Percentiles rank a stretch among this genome's conserved stretches.
phyloP scores from a whole-genome alignment of 2,113 vertebrate genomes.

The Hemibagrus wyckioides region DNA sequence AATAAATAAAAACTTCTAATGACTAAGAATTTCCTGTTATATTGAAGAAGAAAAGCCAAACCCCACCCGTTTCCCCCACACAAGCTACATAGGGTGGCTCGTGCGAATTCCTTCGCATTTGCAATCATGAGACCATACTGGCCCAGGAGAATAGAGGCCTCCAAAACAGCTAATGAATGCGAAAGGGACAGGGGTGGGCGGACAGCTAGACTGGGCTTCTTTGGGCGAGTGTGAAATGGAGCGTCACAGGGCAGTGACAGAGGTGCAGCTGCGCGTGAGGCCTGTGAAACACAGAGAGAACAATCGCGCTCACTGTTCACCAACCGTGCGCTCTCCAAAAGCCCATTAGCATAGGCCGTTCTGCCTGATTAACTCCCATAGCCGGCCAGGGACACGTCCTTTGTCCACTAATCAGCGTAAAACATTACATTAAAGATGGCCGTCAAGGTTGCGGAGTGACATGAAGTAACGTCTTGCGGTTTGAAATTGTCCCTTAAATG shows the following conservation, averaged over 20 bases:
- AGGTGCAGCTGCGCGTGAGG: constrained; percentile 78
- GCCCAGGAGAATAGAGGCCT: constrained; percentile 20
- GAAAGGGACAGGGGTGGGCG: constrained; percentile 31
- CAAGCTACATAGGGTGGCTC: background rate
- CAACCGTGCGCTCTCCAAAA: constrained; percentile 72
- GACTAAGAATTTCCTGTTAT: background rate
- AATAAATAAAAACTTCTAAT: too few relatives aligned
- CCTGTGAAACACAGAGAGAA: constrained; percentile 76
- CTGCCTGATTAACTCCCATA: constrained; percentile 82
- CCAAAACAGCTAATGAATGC: constrained; percentile 34
- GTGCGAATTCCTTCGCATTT: constrained; percentile 17
- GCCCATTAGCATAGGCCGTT: constrained; percentile 84
- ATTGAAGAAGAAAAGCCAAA: background rate
- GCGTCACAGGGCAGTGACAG: constrained; percentile 49
- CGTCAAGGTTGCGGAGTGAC: background rate
- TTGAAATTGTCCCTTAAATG: background rate
- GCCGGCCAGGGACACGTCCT: constrained; percentile 67
- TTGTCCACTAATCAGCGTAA: constrained; percentile 81
- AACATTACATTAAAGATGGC: constrained; percentile 56
- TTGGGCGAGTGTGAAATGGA: constrained; percentile 41
- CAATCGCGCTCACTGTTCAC: constrained; percentile 82
- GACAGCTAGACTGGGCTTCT: constrained; percentile 33
- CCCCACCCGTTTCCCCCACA: background rate
- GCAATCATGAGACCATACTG: constrained; percentile 18
- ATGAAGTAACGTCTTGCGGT: background rate